Percentiles rank a stretch among this genome's conserved stretches.
Conservation (phyloP, 2,797 vertebrate genomes). For the Taeniopygia guttata region DNA sequence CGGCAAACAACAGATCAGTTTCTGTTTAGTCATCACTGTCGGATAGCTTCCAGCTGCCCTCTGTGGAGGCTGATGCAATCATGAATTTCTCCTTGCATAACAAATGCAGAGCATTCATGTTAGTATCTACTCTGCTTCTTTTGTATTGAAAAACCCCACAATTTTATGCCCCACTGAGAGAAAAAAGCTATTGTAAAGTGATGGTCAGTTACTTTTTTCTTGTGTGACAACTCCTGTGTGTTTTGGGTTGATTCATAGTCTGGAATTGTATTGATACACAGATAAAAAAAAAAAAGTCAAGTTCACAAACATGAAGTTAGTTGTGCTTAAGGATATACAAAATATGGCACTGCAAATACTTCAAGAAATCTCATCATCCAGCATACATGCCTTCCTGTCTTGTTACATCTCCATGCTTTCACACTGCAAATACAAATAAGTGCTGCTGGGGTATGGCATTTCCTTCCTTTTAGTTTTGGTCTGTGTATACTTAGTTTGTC, state of each 20-base stretch:
- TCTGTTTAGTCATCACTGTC: slow-evolving; percentile 28
- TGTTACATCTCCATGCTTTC: background rate
- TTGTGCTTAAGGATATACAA: background rate
- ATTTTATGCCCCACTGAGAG: background rate
- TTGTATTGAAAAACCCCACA: background rate
- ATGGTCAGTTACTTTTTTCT: background rate
- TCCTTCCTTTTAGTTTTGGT: background rate
- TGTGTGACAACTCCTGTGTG: background rate
- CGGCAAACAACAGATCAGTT: background rate
- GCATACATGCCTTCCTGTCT: background rate
- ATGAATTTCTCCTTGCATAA: background rate
- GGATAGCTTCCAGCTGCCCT: background rate
- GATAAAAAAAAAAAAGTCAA: background rate
- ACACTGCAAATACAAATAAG: background rate
- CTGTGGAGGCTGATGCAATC: slow-evolving; percentile 33
- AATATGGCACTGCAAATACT: background rate
- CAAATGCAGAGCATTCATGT: background rate
- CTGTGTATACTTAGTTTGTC: background rate
- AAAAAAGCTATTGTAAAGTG: background rate
- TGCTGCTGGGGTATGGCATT: background rate
- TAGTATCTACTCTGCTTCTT: background rate
- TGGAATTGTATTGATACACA: background rate
- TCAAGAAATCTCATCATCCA: background rate
- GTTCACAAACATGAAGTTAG: background rate
- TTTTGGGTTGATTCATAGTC: background rate